Evolutionary conservation across 1,140 invertebrate species (phyloP).

Genomic region (Magallana gigas): DNA sequence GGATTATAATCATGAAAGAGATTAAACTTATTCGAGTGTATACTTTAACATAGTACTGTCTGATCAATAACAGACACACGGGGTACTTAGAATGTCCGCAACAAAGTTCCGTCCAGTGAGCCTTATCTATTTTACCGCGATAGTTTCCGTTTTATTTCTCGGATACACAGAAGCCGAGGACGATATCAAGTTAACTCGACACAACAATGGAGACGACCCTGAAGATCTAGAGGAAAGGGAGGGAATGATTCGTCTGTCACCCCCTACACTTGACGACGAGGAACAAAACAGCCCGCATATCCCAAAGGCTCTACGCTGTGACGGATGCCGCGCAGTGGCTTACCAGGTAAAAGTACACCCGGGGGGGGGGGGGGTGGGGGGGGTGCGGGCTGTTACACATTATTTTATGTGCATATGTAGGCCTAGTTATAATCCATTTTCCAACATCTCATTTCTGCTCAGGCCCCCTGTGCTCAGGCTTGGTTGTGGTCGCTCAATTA

Average conservation of each 20-base stretch:
- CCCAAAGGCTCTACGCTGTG: slow-evolving; percentile 75
- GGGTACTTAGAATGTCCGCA: neutral
- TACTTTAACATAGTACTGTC: neutral
- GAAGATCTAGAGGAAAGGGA: slow-evolving; percentile 54
- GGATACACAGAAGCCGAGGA: neutral
- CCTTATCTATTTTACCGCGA: neutral
- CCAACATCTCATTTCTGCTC: no score
- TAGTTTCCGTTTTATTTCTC: neutral
- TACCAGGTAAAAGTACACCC: slow-evolving; percentile 64
- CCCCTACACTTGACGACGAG: slow-evolving; percentile 73
- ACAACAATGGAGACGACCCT: neutral
- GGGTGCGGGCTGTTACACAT: no score
- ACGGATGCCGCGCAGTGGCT: slow-evolving; percentile 74
- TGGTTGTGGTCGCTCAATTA: no score
- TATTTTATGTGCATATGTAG: no score
- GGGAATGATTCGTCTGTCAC: slow-evolving; percentile 59
- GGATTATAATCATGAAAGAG: slow-evolving; percentile 34
- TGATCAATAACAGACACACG: neutral
- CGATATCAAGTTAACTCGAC: neutral
- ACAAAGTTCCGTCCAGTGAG: neutral
- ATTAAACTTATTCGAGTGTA: slow-evolving; percentile 34
- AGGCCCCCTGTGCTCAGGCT: no score
- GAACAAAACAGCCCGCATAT: slow-evolving; percentile 73
- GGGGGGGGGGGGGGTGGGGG: no score
- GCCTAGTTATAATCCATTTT: no score